Base-by-base conservation (phyloP, 2,797 vertebrate genomes). In the Corythornis leucogaster region DNA sequence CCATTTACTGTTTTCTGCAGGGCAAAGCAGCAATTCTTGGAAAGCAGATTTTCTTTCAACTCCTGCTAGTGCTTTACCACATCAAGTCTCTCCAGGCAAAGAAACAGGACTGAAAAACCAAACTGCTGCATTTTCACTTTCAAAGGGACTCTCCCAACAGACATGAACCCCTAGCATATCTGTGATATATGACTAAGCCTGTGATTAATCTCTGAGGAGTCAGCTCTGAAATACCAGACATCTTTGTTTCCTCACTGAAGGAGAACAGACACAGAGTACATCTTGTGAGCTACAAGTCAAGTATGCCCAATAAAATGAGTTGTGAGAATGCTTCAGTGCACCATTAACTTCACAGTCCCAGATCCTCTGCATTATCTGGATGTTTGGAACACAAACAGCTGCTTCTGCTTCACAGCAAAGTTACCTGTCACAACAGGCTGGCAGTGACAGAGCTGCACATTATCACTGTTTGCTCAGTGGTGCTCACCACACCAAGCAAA, bases 121-220 rank as follows among this genome's bases (percentile, higher is more conserved):
- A 95, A 87, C 38, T 0, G 24, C 40, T 55, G 35, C 24, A 21
- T 31, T 58, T 93, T 85, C 30, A 58, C 57, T 89, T 93, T 90
- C 81, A 81, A 82, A 87, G 43, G 68, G 69, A 74, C 89, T 92
- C 84, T 93, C 81, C 31, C 68, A 55, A 22, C 69, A 87, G 75
- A 74, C 12, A 74, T 4, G 31, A 94, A 80, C 76, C 61, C 73
- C 62, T 78, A 95, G 93, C 86, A 80, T 54, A 85, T 89, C 51
- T 95, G 73, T 4, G 9, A 80, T 51, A 59, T 58, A 87, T 95
- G 95, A 95, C 84, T 95, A 90, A 95, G 90, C 62, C 86, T 75
- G 74, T 95, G 93, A 96, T 89, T 95, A 94, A 95, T 95, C 91
- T 87, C 80, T 12, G 54, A 89, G 85, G 85, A 94, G 85, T 80